A percentile compares a stretch with the other conserved stretches of the same genome.
Evolutionary conservation across 35 echinoderm and acorn worm species (phyloP).

Genomic region (Nesometra sesokonis): DNA sequence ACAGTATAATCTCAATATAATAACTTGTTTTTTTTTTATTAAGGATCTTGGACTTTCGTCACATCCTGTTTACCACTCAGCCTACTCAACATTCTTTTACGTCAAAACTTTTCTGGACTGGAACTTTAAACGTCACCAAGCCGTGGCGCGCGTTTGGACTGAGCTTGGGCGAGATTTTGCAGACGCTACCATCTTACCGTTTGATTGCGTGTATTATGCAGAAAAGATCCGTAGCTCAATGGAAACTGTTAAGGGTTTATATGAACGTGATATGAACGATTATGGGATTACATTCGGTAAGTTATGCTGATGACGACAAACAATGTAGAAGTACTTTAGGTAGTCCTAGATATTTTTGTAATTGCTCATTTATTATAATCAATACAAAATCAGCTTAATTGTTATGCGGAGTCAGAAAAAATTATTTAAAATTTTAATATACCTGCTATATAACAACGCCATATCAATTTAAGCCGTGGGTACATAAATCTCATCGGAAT

Average conservation of each 20-base stretch:
- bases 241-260: constrained; percentile 31
- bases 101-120: constrained; percentile 30
- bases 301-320: not conserved
- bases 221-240: constrained; percentile 36
- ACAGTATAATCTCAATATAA: too few species aligned
- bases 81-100: constrained; percentile 32
- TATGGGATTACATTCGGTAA: constrained; percentile 77
- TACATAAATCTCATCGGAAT: too few species aligned
- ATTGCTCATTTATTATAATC: too few species aligned
- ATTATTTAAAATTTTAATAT: too few species aligned
- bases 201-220: constrained; percentile 43
- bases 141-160: constrained; percentile 51
- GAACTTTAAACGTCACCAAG: constrained; percentile 25
- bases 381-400: too few species aligned
- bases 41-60: not conserved
- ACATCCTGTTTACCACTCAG: constrained; percentile 37
- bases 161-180: constrained; percentile 64
- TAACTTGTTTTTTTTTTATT: too few species aligned
- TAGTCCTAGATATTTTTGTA: too few species aligned
- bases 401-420: too few species aligned
- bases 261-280: constrained; percentile 34
- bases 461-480: too few species aligned
- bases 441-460: too few species aligned
- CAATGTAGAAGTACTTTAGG: too few species aligned
- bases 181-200: constrained; percentile 66